These are phyloP conservation scores for Scolanthus callimorphus DNA, from an alignment of 92 coral and sea anemone species.

Conservation along the genomic window DNA sequence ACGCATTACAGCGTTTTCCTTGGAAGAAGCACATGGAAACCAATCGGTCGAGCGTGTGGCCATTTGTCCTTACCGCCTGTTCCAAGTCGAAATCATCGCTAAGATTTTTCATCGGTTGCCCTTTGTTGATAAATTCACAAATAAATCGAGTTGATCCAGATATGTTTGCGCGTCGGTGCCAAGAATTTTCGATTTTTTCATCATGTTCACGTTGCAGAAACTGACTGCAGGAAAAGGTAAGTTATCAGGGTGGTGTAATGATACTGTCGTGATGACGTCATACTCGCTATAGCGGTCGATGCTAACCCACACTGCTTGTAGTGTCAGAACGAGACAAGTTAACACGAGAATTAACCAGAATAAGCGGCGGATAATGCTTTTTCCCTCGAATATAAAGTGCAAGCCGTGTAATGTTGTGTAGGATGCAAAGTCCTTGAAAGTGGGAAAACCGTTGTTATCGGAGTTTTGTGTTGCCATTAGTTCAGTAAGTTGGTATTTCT, in stretches of 20 bases:
- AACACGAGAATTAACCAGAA: not conserved
- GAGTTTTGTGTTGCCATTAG: too few relatives aligned
- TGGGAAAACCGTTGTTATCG: not conserved
- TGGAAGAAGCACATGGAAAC: not conserved
- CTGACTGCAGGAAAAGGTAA: not conserved
- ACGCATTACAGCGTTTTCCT: not conserved
- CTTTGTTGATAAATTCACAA: not conserved
- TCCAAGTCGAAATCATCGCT: not conserved
- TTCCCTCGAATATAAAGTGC: not conserved
- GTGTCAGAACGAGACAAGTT: not conserved
- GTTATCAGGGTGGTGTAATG: not conserved
- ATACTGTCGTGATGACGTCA: not conserved
- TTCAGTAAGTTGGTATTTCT: too few relatives aligned
- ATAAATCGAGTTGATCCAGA: not conserved
- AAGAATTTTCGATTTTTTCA: constrained; percentile 4
- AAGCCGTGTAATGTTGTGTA: constrained; percentile 3
- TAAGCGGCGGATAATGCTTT: not conserved
- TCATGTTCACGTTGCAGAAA: not conserved
- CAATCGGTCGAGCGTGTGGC: constrained; percentile 6
- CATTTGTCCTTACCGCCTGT: not conserved
- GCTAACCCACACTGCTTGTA: too few relatives aligned
- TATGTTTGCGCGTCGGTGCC: constrained; percentile 3
- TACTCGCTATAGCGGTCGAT: not conserved
- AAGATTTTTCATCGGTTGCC: not conserved
- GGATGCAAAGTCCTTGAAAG: constrained; percentile 1